Conservation (phyloP, 2,888 invertebrate species). For the Petrolisthes cinctipes region DNA sequence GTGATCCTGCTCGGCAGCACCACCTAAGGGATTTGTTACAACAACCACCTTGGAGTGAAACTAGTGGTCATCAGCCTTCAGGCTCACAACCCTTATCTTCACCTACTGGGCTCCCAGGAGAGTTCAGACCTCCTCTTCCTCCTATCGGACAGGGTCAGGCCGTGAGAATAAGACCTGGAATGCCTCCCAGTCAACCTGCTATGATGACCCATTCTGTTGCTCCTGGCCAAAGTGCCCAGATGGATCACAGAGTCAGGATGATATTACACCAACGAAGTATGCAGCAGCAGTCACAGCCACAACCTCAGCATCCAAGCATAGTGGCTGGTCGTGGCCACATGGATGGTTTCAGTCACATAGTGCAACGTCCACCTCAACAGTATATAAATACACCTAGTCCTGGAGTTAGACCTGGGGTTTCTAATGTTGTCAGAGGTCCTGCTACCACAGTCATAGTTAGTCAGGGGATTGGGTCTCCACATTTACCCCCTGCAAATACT, state of each 20-base stretch:
- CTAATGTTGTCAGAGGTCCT: constrained; percentile 47
- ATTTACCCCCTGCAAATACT: constrained; percentile 68
- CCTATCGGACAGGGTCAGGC: constrained; percentile 33
- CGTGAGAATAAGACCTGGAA: constrained; percentile 40
- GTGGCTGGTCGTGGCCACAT: constrained; percentile 74
- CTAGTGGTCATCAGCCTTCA: constrained; percentile 26
- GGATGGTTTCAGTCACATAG: constrained; percentile 69
- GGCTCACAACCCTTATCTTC: constrained; percentile 44
- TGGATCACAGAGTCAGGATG: constrained; percentile 73
- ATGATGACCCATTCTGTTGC: constrained; percentile 42
- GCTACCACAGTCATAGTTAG: constrained; percentile 47
- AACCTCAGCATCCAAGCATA: constrained; percentile 71
- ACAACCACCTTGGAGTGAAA: constrained; percentile 50
- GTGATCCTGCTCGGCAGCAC: constrained; percentile 57
- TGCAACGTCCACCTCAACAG: constrained; percentile 63
- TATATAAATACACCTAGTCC: constrained; percentile 35
- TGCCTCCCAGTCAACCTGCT: constrained; percentile 35
- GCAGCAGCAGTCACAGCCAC: constrained; percentile 64
- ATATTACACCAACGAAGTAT: constrained; percentile 81
- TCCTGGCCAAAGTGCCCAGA: constrained; percentile 37
- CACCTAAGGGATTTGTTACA: constrained; percentile 59
- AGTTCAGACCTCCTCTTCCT: constrained; percentile 50
- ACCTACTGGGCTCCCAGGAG: constrained; percentile 50
- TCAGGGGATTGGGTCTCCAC: constrained; percentile 50
- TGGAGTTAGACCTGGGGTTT: constrained; percentile 38